Evolutionary conservation across 2,113 vertebrate genomes (phyloP).

Genomic region (Indicator indicator): DNA sequence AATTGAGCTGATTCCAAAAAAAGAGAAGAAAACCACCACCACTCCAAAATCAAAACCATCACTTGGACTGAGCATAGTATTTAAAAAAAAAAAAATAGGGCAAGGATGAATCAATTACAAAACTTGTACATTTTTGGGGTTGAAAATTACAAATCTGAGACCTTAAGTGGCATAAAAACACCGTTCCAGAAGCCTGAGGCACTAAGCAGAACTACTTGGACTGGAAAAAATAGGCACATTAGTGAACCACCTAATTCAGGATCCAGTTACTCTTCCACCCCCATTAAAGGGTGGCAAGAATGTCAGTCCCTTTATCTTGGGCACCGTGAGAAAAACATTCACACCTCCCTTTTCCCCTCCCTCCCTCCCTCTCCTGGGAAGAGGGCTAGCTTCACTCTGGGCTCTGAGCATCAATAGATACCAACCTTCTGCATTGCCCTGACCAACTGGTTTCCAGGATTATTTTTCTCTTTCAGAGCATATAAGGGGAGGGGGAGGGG

Average conservation of each 20-base stretch:
- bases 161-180: slow-evolving; percentile 29
- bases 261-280: slow-evolving; percentile 21
- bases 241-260: not conserved
- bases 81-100: not conserved
- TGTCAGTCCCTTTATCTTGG: slow-evolving; percentile 21
- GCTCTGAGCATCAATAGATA: not conserved
- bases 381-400: fast-evolving
- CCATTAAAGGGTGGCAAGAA: not conserved
- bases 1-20: not conserved
- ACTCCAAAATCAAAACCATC: not conserved
- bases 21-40: not conserved
- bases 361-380: not conserved
- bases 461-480: not conserved
- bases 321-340: slow-evolving; percentile 14
- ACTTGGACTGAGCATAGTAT: not conserved
- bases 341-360: not conserved
- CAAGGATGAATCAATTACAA: not conserved
- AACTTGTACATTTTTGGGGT: not conserved
- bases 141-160: slow-evolving; percentile 18
- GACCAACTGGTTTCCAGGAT: not conserved
- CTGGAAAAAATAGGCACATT: slow-evolving; percentile 32
- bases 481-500: fast-evolving
- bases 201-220: not conserved
- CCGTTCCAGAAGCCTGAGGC: not conserved
- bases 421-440: not conserved